Base-by-base conservation (phyloP, 2,888 invertebrate genomes). In the Cheiracanthium punctorium region DNA sequence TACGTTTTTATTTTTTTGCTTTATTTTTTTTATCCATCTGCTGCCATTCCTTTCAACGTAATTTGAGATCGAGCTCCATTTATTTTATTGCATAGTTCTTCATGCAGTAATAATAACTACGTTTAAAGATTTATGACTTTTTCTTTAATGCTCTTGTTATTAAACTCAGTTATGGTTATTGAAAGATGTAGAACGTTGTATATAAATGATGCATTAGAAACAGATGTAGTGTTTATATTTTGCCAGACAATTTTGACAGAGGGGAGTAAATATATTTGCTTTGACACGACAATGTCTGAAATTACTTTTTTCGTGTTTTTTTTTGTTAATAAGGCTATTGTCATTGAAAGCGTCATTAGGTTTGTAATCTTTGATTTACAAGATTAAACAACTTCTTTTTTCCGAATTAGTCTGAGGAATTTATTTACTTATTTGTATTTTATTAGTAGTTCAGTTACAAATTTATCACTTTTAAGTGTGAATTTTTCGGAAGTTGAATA, bases 91-190 rank as follows among this genome's bases (percentile, higher is more conserved):
- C 74, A 85, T 37, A 79, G 48, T 85, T 80, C 84, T 85, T 80
- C 84, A 79, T 69, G 84, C 77, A 73, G 84, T 69, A 85, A 85
- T 84, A 84, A 84, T 85, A 85, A 85, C 84, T 85, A 85, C 79
- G 79, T 79, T 85, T 85, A 85, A 85, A 85, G 84, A 85, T 85
- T 85, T 85, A 85, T 85, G 79, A 73, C 77, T 64, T 77, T 79
- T 69, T 69, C 75, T 70, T 69, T 41, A 52, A 33, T 70, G 32
- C 75, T 75, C 69, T 74, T 81, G 81, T 79, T 79, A 79, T 79
- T 70, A 79, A 71, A 79, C 33, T 48, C 79, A 70, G 70, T 79
- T 79, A 79, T 79, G 79, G 79, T 79, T 79, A 79, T 79, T 79
- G 79, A 70, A 79, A 79, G 79, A 70, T 64, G 79, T 69, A 69